Percentiles rank a stretch among this genome's conserved stretches.
These are phyloP conservation scores for Asobara japonica DNA, from an alignment of 1,140 invertebrate genomes.

Conservation along the genomic window DNA sequence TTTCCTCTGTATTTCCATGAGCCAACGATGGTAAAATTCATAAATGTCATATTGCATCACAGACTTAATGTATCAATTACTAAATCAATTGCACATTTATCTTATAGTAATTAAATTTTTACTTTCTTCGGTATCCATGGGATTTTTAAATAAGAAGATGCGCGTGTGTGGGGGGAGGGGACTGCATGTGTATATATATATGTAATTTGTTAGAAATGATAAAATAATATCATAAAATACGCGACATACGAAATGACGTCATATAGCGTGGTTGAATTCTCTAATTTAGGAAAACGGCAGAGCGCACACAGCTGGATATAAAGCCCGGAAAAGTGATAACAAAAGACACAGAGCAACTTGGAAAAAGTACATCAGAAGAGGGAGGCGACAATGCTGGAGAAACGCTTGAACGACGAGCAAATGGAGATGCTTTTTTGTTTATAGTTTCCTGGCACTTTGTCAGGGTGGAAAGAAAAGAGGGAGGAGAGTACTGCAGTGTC, in stretches of 20 bases:
- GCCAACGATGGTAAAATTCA: no score
- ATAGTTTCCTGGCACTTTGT: conserved; percentile 35
- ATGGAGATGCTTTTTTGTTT: conserved; percentile 36
- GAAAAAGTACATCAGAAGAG: neutral
- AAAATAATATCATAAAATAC: conserved; percentile 1
- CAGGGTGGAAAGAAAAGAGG: conserved; percentile 18
- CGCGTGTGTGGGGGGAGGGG: no score
- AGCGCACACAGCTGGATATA: neutral
- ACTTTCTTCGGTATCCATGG: no score
- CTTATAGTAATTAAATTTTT: no score
- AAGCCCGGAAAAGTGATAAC: neutral
- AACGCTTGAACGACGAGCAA: conserved; percentile 3
- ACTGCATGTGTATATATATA: no score
- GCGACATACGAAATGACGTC: neutral
- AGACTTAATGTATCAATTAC: no score
- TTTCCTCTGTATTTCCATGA: no score
- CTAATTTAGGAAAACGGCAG: neutral
- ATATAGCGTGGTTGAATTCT: neutral
- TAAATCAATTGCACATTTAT: no score
- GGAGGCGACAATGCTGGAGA: neutral
- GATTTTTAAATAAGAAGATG: no score
- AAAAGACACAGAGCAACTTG: neutral
- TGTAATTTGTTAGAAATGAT: no score
- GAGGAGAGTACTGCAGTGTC: conserved; percentile 26
- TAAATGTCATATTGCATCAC: no score